Evolutionary conservation across 1,140 invertebrate species (phyloP), one percentile per base, ranked within the genome.

Genomic region (Temnothorax longispinosus): DNA sequence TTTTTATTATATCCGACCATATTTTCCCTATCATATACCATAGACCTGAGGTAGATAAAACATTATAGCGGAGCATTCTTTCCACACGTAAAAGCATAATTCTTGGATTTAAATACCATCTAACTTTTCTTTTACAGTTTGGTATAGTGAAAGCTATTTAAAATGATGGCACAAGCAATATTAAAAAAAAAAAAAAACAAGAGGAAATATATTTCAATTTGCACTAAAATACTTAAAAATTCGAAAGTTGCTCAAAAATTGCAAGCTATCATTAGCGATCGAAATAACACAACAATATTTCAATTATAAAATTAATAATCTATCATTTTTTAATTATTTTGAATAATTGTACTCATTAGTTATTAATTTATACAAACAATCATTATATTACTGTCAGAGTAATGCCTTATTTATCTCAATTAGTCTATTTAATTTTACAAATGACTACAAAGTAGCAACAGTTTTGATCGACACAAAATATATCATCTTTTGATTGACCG

Each of bases 1-100:
- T 87, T 85, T 87, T 87, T 88, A 87, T 88, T 88, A 87, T 81
- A 81, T 81, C 72, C 50, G 38, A 62, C 65, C 74, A 75, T 77
- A 78, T 88, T 87, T 86, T 85, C 32, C 41, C 27, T 32, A 38
- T 35, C 50, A 13, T 47, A 47, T 47, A 47, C 27, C n/a, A 54
- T 71, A 71, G 35, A 71, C 64, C 32, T 13, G 8, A 80, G 47
- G 32, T 80, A 69, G 35, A 81, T 81, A 71, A 81, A 81, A 41
- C 35, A 71, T 44, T 81, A 69, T 41, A 71, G 54, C 47, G 15
- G 21, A 71, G 10, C n/a, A 56, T 56, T 81, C 56, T 21, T 69
- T 32, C 8, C 2, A 27, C 35, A 21, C 10, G 69, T 81, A 54
- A 71, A 81, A 54, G 35, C 47, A 18, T 69, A 15, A 71, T 41